Conservation (phyloP, 2,113 vertebrate genomes). For the Labeo catla region DNA sequence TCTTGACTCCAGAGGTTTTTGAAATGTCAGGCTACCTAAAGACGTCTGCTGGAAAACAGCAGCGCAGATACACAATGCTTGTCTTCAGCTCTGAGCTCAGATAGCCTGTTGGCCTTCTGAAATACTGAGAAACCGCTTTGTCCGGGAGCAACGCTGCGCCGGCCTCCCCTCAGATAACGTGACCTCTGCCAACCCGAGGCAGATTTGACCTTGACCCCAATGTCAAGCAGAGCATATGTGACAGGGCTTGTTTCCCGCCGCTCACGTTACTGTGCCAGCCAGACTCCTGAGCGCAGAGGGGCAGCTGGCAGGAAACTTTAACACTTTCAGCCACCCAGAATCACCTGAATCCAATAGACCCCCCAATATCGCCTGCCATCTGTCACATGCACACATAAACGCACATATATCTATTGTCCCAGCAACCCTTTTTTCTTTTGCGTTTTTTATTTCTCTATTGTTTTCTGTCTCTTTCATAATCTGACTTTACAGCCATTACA, state of each 20-base stretch:
- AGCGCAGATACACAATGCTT: not conserved
- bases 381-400: conserved; percentile 41
- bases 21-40: conserved; percentile 49
- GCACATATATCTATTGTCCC: conserved; percentile 5
- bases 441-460: not conserved
- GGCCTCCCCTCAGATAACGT: not conserved
- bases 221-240: conserved; percentile 59
- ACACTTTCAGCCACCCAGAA: conserved; percentile 49
- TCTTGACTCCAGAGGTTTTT: conserved; percentile 31
- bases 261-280: conserved; percentile 49
- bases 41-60: not conserved
- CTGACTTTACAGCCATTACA: not conserved
- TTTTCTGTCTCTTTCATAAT: not conserved
- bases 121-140: not conserved
- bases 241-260: conserved; percentile 44
- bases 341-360: conserved; percentile 49
- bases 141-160: not conserved
- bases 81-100: not conserved
- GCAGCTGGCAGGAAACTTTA: conserved; percentile 49
- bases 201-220: conserved; percentile 58
- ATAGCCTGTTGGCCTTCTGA: conserved; percentile 6
- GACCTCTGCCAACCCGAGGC: conserved; percentile 22
- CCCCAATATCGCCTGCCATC: conserved; percentile 38
- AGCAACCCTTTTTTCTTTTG: not conserved
- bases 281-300: conserved; percentile 45